phyloP scores from a whole-genome alignment of 37 sponge, comb jelly and placozoan genomes.

The Haliclona indistincta region DNA sequence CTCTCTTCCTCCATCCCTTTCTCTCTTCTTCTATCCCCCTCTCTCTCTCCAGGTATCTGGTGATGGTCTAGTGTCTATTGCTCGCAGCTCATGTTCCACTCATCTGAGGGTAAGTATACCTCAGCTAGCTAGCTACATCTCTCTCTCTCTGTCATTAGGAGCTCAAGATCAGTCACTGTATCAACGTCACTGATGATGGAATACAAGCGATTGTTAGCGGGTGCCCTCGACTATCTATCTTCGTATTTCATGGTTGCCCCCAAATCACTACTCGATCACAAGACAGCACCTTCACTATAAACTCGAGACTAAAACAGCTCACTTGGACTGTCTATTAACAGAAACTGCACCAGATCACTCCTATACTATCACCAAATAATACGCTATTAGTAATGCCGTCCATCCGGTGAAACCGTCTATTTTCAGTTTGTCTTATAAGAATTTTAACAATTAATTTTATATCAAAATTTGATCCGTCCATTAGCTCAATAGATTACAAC shows the following conservation, averaged over 20 bases:
- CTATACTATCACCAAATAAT: too few species aligned
- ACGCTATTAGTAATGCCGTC: too few species aligned
- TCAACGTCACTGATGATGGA: conserved; percentile 54
- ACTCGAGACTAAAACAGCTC: conserved; percentile 27
- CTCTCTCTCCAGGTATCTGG: conserved; percentile 23
- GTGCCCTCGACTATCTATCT: conserved; percentile 57
- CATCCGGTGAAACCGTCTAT: too few species aligned
- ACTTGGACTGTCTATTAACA: conserved; percentile 60
- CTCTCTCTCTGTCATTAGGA: conserved; percentile 50
- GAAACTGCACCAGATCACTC: neutral
- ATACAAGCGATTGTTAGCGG: conserved; percentile 20
- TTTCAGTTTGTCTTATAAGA: too few species aligned
- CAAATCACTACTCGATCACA: conserved; percentile 31
- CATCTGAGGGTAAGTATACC: conserved; percentile 27
- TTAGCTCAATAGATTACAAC: too few species aligned
- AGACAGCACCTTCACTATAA: conserved; percentile 10
- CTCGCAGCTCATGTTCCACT: conserved; percentile 24
- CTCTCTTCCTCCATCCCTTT: neutral
- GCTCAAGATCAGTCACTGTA: conserved; percentile 61
- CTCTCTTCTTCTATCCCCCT: neutral
- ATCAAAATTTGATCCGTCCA: too few species aligned
- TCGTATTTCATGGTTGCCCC: conserved; percentile 60
- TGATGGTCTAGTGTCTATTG: conserved; percentile 24
- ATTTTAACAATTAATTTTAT: too few species aligned
- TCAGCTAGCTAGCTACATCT: too few species aligned